phyloP scores from a whole-genome alignment of 2,113 vertebrate genomes.

The Microcebus murinus region DNA sequence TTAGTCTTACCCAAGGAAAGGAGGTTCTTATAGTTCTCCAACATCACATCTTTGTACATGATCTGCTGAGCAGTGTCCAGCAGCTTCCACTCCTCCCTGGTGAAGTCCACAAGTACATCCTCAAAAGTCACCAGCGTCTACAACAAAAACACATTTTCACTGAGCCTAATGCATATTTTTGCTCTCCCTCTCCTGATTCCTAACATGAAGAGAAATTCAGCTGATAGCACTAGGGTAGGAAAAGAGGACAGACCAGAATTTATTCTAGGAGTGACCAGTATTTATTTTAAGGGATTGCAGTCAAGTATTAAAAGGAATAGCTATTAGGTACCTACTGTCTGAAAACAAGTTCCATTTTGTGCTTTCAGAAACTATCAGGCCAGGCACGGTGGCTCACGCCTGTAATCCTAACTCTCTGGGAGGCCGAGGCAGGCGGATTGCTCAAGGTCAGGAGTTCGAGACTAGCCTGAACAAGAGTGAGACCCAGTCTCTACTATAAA shows the following conservation, averaged over 20 bases:
- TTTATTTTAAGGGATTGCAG: not conserved
- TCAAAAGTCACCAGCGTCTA: constrained; percentile 70
- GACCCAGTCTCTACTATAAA: too few species aligned
- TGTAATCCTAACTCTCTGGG: too few species aligned
- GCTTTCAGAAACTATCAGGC: not conserved
- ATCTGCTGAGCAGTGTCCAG: constrained; percentile 59
- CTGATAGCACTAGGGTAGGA: not conserved
- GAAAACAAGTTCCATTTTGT: not conserved
- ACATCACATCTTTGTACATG: constrained; percentile 69
- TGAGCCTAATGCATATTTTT: not conserved
- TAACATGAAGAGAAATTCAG: not conserved
- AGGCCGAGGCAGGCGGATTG: too few species aligned
- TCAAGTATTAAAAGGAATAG: not conserved
- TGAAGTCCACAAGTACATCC: constrained; percentile 68
- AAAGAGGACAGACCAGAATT: not conserved
- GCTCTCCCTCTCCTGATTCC: not conserved
- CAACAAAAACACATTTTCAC: not conserved
- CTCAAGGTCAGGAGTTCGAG: too few species aligned
- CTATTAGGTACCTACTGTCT: not conserved
- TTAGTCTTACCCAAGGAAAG: constrained; percentile 58
- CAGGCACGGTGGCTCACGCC: too few species aligned
- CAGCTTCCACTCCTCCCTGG: constrained; percentile 72
- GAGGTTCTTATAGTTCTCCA: constrained; percentile 71
- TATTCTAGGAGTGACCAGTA: not conserved
- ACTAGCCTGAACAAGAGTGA: too few species aligned